A percentile compares a stretch with the other conserved stretches of the same genome.
These are phyloP conservation scores for Pseudochromis fuscus DNA, from an alignment of 2,797 vertebrate species.

Conservation along the genomic window DNA sequence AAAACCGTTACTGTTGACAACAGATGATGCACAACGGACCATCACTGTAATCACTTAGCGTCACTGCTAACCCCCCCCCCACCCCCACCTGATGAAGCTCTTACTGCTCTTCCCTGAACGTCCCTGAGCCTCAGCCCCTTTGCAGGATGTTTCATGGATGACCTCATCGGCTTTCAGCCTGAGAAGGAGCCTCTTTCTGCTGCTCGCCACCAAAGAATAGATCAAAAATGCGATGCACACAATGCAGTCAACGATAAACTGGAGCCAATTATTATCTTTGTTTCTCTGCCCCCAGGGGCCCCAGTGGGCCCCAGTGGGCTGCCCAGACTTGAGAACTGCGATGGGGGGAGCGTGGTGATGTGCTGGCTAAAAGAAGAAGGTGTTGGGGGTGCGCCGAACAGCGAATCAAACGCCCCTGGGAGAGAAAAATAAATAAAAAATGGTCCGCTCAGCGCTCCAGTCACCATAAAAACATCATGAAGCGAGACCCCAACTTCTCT, in stretches of 20 bases:
- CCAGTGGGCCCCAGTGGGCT: constrained; percentile 33
- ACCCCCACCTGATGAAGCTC: constrained; percentile 52
- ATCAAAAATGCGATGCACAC: constrained; percentile 59
- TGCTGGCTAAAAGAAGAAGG: neutral
- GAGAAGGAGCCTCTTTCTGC: constrained; percentile 45
- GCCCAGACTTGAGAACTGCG: constrained; percentile 21
- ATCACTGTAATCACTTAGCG: constrained; percentile 1
- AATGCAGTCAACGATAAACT: constrained; percentile 64
- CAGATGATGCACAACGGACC: neutral
- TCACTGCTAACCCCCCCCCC: neutral
- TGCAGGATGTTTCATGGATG: constrained; percentile 58
- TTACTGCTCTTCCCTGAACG: constrained; percentile 32
- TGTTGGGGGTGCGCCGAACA: constrained; percentile 4
- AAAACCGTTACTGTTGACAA: constrained; percentile 4
- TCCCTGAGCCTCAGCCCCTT: constrained; percentile 24
- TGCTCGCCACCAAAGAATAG: constrained; percentile 46
- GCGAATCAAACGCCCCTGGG: constrained; percentile 38
- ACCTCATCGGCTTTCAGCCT: constrained; percentile 50
- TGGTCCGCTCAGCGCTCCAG: constrained; percentile 22
- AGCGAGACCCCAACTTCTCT: constrained; percentile 17
- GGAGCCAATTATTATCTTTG: constrained; percentile 74
- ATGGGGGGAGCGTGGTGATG: constrained; percentile 13
- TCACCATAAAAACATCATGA: constrained; percentile 63
- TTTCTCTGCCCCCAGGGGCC: constrained; percentile 44
- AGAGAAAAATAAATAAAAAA: constrained; percentile 19